Base-by-base conservation (phyloP, 1,140 invertebrate species). In the Drosophila busckii region DNA sequence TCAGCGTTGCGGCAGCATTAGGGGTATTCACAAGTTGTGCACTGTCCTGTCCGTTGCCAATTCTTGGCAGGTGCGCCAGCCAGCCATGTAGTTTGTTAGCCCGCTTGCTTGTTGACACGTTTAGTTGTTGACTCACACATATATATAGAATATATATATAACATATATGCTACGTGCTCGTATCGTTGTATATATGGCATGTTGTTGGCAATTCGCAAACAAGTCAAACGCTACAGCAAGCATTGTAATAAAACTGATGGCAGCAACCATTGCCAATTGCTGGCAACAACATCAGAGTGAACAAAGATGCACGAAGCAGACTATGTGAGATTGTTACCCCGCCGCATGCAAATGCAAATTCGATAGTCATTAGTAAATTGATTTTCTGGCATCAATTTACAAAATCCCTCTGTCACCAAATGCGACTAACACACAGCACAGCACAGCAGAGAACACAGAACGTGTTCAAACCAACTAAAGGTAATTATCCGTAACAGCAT, bases 51-150 rank as follows among this genome's bases (percentile, higher is more conserved):
- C 41, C 56, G 49, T n/a, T 41, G 35, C 45, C 61, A 46, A 50
- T 76, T 59, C 42, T 66, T 48, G 25, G 7, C 49, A 54, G 56
- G 49, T 45, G 9, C 32, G 54, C 6, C 6, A 26, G 22, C 23
- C 37, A 37, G 45, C 41, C 15, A 35, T 19, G 17, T 62, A 70
- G 66, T 35, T 50, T 76, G 60, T 70, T 70, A 66, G 52, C 63
- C 65, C 69, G 59, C 59, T 60, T 82, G 71, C 53, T 80, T 76
- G 73, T 82, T 78, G 73, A 78, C 73, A 78, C 71, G 73, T 78
- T 78, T 80, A 73, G 75, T 64, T 71, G 67, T 46, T 49, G 55
- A 45, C 53, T 80, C 62, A 68, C 63, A 71, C 38, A 67, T 28
- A 35, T 28, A 45, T 35, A 37, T 37, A 19, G 17, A 8, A 45